Evolutionary conservation across 2,797 vertebrate species (phyloP), one percentile per base, ranked within the genome.

Genomic region (Enteromius thamalakanensis): DNA sequence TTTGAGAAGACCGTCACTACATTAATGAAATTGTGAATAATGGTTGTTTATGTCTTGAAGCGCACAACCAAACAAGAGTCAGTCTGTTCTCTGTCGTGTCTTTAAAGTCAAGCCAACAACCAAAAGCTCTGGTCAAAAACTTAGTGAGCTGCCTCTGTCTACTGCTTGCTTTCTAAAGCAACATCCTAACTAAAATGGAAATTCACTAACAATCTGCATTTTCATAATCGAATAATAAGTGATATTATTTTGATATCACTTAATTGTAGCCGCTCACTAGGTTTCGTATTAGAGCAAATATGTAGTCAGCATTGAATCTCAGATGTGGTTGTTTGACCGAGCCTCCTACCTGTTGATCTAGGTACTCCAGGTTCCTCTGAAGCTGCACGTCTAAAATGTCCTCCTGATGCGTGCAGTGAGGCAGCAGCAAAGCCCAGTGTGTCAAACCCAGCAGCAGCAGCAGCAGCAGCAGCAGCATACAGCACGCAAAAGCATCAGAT

Each of bases 321-420:
- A n/a, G 17, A n/a, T 26, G 47, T 51, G 23, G 10, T 29, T 83
- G 68, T 77, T 82, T 32, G 91, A 91, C 92, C 92, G 92, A 93
- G 90, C 87, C 37, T 94, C 96, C 93, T 97, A 99, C 98, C 97
- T 99, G 97, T 91, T 98, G 97, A 92, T 98, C 97, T 93, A 99
- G 95, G 95, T 97, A 98, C 86, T 98, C 97, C 96, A 99, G 95
- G 94, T 98, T 98, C 93, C 96, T 97, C 94, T 98, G 98, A 90
- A 99, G 97, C 91, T 99, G 97, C 92, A 97, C 95, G 92, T 99
- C 97, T 98, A 99, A 97, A 89, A 98, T 96, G 93, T 98, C 96
- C 94, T 98, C 97, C 98, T 99, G 95, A 92, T 92, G 91, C 92
- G 89, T 85, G 88, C 89, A 91, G 91, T 90, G 69, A 93, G 91